Evolutionary conservation across 2,797 vertebrate genomes (phyloP).

Genomic region (Poecilia gillii): DNA sequence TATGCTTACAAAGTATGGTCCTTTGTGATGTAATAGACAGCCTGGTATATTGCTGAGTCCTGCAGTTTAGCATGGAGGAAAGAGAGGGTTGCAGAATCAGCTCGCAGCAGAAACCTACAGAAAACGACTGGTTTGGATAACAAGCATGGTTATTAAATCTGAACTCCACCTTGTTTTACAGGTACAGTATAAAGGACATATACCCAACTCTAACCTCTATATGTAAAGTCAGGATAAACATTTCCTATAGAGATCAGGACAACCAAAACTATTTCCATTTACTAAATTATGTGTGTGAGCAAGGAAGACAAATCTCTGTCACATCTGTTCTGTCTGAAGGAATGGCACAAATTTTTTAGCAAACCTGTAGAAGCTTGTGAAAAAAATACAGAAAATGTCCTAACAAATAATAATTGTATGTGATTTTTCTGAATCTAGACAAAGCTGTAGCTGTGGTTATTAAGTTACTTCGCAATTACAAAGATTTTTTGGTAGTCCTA

Average conservation of each 20-base stretch:
- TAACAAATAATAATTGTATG: background rate
- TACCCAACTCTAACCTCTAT: too few relatives aligned
- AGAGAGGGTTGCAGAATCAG: slow-evolving; percentile 39
- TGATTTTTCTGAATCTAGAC: background rate
- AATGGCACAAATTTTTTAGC: background rate
- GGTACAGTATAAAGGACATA: background rate
- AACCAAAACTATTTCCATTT: background rate
- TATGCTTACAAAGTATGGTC: slow-evolving; percentile 47
- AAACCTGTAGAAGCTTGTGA: background rate
- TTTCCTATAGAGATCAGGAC: background rate
- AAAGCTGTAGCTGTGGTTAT: background rate
- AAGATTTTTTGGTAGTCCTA: background rate
- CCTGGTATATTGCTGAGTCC: slow-evolving; percentile 31
- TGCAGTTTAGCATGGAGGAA: slow-evolving; percentile 17
- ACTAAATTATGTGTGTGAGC: background rate
- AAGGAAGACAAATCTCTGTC: too few relatives aligned
- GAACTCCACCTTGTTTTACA: background rate
- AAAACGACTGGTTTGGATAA: background rate
- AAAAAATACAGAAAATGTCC: background rate
- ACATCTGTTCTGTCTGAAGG: background rate
- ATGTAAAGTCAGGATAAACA: background rate
- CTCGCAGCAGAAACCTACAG: slow-evolving; percentile 5
- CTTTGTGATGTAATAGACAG: slow-evolving; percentile 33
- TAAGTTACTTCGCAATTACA: background rate
- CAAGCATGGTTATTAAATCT: background rate